Base-by-base conservation (phyloP, 30 jellyfish, hydroid and myxozoan species). In the Cassiopea andromeda region DNA sequence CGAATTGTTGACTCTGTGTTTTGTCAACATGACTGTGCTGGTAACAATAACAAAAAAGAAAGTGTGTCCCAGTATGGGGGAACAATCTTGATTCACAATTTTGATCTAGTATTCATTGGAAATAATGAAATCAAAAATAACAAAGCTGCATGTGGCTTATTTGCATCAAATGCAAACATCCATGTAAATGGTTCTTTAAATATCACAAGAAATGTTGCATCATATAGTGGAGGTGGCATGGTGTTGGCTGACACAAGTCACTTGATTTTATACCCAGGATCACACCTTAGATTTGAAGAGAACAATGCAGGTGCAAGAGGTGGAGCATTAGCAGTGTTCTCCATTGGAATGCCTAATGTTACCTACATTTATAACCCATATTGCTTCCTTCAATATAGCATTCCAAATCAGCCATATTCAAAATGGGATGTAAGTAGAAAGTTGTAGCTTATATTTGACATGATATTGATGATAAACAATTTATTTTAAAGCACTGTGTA, bases 181-280 rank as follows among this genome's bases (percentile, higher is more conserved):
- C 54, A 90, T 81, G 75, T 94, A 17, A 50, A 69, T 1, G 97
- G 97, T 44, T 58, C 75, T 13, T 60, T 94, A 46, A 64, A 16
- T 10, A 87, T 94, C 67, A 17, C 82, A 46, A 43, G 60, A 13
- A 94, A 94, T 83, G 17, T 48, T 1, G 97, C 91, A 2, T 15
- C 54, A 15, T 3, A 94, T 44, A 61, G 87, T 73, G 98, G 98
- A 10, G 98, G 97, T 27, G 98, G 90, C 17, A 81, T 94, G 94
- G 19, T 92, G 1, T 58, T 94, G 69, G 83, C 97, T 15, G 98
- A 94, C 81, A 94, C 93, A 27, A 94, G 98, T 82, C 88, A 83
- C 69, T 76, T 94, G 48, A 66, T 79, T 46, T 60, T 94, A 77
- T 54, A 80, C 73, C 90, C 97, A 1, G 90, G 90, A 1, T 69